Evolutionary conservation across 2,888 invertebrate genomes (phyloP).

Genomic region (Adineta ricciae): DNA sequence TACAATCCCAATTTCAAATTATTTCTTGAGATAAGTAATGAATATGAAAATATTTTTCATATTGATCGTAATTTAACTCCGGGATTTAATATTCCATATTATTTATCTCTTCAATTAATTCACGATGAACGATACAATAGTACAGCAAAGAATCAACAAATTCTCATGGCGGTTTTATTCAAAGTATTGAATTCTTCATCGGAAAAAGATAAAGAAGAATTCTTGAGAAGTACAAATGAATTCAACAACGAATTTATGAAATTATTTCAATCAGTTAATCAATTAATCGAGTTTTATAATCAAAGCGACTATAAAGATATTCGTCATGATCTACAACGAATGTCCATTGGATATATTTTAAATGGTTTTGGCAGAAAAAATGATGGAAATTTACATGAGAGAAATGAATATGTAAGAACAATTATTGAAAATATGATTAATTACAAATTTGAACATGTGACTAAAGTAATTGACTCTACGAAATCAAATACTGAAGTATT

Average conservation of each 20-base stretch:
- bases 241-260: neutral
- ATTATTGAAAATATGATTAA: slow-evolving; percentile 3
- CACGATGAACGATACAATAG: neutral
- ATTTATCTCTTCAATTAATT: neutral
- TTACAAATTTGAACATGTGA: neutral
- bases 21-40: neutral
- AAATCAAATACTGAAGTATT: neutral
- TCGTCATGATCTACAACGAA: neutral
- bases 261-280: neutral
- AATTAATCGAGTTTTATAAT: neutral
- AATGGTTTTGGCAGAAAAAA: neutral
- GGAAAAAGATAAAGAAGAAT: neutral
- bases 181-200: neutral
- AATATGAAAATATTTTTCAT: neutral
- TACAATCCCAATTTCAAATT: neutral
- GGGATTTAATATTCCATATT: neutral
- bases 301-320: neutral
- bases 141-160: neutral
- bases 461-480: neutral
- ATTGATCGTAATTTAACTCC: neutral
- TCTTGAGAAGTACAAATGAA: neutral
- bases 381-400: neutral
- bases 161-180: neutral
- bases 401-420: neutral
- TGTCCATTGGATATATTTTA: neutral